A percentile compares a stretch with the other conserved stretches of the same genome.
Evolutionary conservation across 2,797 vertebrate genomes (phyloP).

Genomic region (Acanthiza pusilla): DNA sequence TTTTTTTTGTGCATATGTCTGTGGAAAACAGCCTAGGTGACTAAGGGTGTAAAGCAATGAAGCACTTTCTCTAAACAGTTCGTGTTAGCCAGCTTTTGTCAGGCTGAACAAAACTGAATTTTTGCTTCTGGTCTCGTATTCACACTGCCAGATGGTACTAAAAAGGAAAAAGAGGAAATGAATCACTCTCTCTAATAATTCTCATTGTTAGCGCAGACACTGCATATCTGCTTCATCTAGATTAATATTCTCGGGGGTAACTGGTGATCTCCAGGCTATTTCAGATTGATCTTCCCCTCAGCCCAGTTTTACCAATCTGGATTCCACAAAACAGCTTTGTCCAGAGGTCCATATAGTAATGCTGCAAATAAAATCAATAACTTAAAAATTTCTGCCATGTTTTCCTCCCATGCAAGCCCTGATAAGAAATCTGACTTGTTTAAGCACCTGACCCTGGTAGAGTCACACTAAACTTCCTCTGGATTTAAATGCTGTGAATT

Average conservation of each 20-base stretch:
- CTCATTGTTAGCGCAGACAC: neutral
- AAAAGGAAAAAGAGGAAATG: conserved; percentile 3
- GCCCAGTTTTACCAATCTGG: neutral
- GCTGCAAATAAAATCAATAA: neutral
- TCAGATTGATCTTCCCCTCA: neutral
- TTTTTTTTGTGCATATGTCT: neutral
- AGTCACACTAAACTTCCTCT: neutral
- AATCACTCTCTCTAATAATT: conserved; percentile 38
- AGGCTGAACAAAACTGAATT: neutral
- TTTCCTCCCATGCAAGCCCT: neutral
- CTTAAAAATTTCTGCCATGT: neutral
- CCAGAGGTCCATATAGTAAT: neutral
- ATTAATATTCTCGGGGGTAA: neutral
- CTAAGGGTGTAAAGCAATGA: neutral
- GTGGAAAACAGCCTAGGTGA: neutral
- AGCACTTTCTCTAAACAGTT: neutral
- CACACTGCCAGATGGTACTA: neutral
- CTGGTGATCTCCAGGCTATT: neutral
- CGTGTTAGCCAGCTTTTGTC: neutral
- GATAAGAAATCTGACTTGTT: neutral
- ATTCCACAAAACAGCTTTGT: neutral
- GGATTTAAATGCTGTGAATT: neutral
- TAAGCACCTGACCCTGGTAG: neutral
- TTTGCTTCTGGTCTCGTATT: conserved; percentile 5
- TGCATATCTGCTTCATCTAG: neutral